phyloP scores from a whole-genome alignment of 2,888 invertebrate species.

The Perdita meconis region DNA sequence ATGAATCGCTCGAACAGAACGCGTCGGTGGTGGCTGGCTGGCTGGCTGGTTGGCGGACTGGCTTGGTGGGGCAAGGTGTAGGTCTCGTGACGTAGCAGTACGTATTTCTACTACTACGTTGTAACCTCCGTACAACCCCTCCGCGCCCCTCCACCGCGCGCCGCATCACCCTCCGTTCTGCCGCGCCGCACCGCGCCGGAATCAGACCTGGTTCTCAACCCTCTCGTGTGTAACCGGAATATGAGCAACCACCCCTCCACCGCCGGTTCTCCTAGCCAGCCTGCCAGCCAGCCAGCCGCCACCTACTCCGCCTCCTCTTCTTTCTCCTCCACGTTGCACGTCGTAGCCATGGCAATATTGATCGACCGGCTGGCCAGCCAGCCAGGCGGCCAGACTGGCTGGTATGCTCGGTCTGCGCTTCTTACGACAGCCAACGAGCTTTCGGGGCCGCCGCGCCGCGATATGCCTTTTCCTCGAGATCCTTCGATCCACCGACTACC shows the following conservation, averaged over 20 bases:
- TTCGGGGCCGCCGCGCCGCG: slow-evolving; percentile 60
- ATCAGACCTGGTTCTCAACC: slow-evolving; percentile 64
- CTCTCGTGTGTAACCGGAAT: slow-evolving; percentile 72
- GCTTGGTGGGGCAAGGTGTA: slow-evolving; percentile 69
- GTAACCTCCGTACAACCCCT: slow-evolving; percentile 57
- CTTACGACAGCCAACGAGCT: slow-evolving; percentile 66
- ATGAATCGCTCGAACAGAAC: slow-evolving; percentile 71
- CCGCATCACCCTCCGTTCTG: too few relatives aligned
- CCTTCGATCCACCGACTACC: slow-evolving; percentile 49
- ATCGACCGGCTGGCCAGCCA: slow-evolving; percentile 70
- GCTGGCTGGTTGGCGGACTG: slow-evolving; percentile 23
- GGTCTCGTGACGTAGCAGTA: slow-evolving; percentile 73
- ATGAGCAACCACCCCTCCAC: slow-evolving; percentile 68
- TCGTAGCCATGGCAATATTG: slow-evolving; percentile 83
- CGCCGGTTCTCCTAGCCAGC: slow-evolving; percentile 30
- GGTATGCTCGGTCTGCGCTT: slow-evolving; percentile 58
- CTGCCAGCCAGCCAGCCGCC: slow-evolving; percentile 61
- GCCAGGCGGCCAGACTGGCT: slow-evolving; percentile 58
- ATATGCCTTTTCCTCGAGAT: slow-evolving; percentile 51
- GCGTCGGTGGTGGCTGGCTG: slow-evolving; percentile 43
- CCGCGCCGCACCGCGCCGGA: slow-evolving; percentile 31
- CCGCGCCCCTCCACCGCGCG: background rate
- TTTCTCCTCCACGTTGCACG: slow-evolving; percentile 76
- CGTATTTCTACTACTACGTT: slow-evolving; percentile 73
- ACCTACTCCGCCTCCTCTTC: slow-evolving; percentile 63